Conservation (phyloP, 2,797 vertebrate species). For the Chelidonichthys spinosus region DNA sequence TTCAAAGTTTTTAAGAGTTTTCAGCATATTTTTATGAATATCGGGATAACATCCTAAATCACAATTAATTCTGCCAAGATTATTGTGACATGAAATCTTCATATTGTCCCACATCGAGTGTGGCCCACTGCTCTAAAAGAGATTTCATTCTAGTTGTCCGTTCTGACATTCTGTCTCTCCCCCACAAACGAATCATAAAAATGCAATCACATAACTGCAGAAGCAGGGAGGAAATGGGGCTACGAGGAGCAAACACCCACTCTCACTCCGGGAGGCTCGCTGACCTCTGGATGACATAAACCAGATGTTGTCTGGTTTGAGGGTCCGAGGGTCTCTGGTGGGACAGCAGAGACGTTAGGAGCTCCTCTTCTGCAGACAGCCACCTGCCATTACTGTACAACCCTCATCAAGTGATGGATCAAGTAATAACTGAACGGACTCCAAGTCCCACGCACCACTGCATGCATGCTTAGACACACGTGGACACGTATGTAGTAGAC, state of each 20-base stretch:
- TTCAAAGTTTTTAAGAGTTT: too few species aligned
- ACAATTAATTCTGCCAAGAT: too few species aligned
- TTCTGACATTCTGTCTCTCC: conserved; percentile 28
- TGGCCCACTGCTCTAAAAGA: neutral
- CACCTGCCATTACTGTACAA: conserved; percentile 6
- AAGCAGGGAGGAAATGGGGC: conserved; percentile 68
- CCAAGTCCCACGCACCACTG: neutral
- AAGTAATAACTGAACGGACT: neutral
- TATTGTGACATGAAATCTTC: too few species aligned
- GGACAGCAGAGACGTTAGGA: conserved; percentile 13
- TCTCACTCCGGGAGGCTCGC: conserved; percentile 65
- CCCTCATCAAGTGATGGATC: neutral
- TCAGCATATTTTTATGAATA: too few species aligned
- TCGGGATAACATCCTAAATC: too few species aligned
- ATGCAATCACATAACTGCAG: conserved; percentile 54
- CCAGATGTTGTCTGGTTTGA: conserved; percentile 52
- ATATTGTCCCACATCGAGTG: too few species aligned
- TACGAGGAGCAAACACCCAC: conserved; percentile 73
- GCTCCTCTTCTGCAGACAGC: conserved; percentile 16
- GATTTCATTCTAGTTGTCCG: conserved; percentile 10
- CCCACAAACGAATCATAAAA: conserved; percentile 25
- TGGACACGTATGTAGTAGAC: neutral
- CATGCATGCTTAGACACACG: neutral
- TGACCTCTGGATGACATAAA: conserved; percentile 63
- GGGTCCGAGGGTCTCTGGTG: conserved; percentile 22